phyloP scores from a whole-genome alignment of 1,140 invertebrate species.

The Ditylenchus dipsaci region DNA sequence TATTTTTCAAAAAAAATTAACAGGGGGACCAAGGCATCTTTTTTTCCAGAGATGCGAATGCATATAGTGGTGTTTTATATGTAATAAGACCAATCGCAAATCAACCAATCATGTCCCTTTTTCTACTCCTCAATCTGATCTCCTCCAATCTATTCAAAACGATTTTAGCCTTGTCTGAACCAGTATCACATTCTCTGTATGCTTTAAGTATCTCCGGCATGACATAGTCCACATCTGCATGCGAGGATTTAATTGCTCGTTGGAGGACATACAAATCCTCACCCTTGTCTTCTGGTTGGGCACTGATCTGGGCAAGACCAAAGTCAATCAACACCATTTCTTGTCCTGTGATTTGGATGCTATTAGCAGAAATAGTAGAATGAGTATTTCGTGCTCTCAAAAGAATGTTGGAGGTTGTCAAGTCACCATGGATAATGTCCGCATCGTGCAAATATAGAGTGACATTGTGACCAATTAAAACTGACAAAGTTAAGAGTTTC shows the following conservation, averaged over 20 bases:
- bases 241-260: conserved; percentile 82
- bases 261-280: conserved; percentile 97
- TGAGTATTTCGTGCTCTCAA: conserved; percentile 18
- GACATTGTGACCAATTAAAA: too few species aligned
- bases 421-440: conserved; percentile 89
- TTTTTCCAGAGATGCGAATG: too few species aligned
- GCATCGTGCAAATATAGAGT: too few species aligned
- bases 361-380: background rate
- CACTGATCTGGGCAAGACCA: conserved; percentile 60
- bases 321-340: conserved; percentile 47
- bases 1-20: too few species aligned
- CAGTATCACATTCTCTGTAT: conserved; percentile 64
- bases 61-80: too few species aligned
- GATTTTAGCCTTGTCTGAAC: conserved; percentile 65
- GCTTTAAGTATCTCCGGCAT: conserved; percentile 72
- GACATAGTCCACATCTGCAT: conserved; percentile 72
- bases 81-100: too few species aligned
- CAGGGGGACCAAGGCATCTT: too few species aligned
- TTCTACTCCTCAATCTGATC: conserved; percentile 80
- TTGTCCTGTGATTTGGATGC: background rate
- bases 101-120: conserved; percentile 87
- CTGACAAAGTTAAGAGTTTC: too few species aligned
- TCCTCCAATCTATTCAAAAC: conserved; percentile 82
- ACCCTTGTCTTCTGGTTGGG: conserved; percentile 86
- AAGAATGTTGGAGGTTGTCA: conserved; percentile 90